Conservation (phyloP, 1,140 invertebrate species). For the Bombus impatiens region DNA sequence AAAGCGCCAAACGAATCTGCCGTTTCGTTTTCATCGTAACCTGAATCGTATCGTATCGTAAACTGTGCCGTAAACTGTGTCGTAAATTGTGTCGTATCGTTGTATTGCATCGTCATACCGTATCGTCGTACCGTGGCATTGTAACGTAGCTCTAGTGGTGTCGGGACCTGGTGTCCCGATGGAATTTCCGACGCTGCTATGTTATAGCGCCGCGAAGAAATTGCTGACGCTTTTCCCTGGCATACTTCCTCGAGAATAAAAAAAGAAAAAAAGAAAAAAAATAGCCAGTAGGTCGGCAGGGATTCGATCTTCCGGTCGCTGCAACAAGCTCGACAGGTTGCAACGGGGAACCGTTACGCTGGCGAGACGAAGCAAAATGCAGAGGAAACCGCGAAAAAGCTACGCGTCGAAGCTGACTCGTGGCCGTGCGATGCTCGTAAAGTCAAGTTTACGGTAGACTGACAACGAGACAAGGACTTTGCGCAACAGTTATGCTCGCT, state of each 20-base stretch:
- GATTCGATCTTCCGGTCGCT: constrained; percentile 14
- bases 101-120: no score
- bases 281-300: constrained; percentile 27
- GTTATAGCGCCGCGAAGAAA: no score
- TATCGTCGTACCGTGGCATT: no score
- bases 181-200: no score
- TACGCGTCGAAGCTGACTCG: constrained; percentile 32
- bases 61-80: no score
- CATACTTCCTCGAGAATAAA: no score
- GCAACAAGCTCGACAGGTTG: constrained; percentile 24
- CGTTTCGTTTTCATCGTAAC: constrained; percentile 1
- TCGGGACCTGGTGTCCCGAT: no score
- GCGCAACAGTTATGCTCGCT: constrained; percentile 75
- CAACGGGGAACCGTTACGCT: constrained; percentile 68
- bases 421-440: constrained; percentile 64
- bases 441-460: constrained; percentile 76
- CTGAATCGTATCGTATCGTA: no score
- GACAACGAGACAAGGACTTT: constrained; percentile 71
- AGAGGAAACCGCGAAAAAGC: constrained; percentile 70
- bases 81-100: no score
- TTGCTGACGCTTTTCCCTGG: no score
- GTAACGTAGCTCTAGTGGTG: no score
- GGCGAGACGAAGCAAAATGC: constrained; percentile 73
- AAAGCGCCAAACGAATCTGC: not conserved
- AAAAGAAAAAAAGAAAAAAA: not conserved